phyloP scores from a whole-genome alignment of 2,888 invertebrate species.

The Clitarchus hookeri region DNA sequence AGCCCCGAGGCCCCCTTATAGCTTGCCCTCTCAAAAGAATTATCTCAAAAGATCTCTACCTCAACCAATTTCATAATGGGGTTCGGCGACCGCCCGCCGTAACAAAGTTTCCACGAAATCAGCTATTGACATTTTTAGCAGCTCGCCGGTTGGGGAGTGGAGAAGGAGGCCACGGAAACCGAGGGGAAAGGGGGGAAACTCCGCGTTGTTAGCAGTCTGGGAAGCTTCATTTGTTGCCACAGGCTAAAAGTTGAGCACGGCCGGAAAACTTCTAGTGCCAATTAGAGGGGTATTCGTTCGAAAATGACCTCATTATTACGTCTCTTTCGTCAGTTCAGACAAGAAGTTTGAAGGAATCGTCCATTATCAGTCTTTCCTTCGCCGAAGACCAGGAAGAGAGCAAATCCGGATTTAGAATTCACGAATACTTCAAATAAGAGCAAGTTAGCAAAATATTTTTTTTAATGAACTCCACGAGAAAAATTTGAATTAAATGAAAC shows the following conservation, averaged over 20 bases:
- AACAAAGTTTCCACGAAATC: neutral
- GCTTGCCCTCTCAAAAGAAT: neutral
- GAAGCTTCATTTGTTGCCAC: neutral
- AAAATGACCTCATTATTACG: neutral
- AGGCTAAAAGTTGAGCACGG: neutral
- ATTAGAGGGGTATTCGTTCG: neutral
- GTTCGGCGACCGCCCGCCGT: neutral
- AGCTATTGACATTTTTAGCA: neutral
- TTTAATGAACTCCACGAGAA: neutral
- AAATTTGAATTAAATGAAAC: no score
- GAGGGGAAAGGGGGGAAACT: neutral
- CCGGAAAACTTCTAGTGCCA: neutral
- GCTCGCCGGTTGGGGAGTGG: neutral
- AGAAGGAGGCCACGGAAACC: no score
- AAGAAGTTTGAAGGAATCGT: neutral
- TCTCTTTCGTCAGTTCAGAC: neutral
- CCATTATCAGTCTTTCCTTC: neutral
- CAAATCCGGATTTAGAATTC: neutral
- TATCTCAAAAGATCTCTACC: neutral
- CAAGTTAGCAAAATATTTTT: neutral
- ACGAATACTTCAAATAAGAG: neutral
- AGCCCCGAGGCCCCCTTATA: neutral
- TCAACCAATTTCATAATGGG: neutral
- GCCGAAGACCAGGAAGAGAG: neutral
- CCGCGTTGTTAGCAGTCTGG: neutral